phyloP scores from a whole-genome alignment of 2,113 vertebrate species.

The Canis aureus region DNA sequence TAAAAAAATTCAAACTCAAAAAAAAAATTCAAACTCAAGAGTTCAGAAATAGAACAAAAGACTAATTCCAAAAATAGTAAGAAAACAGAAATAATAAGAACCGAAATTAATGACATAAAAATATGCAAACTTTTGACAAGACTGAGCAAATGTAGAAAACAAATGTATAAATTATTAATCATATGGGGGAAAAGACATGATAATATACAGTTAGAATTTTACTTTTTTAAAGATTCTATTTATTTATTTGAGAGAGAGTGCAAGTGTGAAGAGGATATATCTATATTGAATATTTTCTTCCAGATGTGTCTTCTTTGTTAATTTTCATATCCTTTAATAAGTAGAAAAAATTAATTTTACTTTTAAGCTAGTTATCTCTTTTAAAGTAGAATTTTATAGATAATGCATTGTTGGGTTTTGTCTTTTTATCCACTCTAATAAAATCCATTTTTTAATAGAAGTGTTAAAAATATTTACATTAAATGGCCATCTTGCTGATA shows the following conservation, averaged over 20 bases:
- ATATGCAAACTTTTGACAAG: background rate
- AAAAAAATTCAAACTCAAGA: background rate
- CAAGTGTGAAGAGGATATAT: background rate
- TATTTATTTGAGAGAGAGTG: background rate
- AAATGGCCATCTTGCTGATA: background rate
- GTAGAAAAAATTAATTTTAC: background rate
- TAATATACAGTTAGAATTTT: background rate
- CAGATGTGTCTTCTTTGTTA: background rate
- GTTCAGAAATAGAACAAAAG: background rate
- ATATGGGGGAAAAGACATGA: background rate
- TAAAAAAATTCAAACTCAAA: background rate
- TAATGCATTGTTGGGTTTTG: background rate
- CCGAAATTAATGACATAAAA: background rate
- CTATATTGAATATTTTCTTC: background rate
- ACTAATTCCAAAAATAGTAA: background rate
- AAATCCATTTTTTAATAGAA: background rate
- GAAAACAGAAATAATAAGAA: background rate
- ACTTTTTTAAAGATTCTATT: background rate
- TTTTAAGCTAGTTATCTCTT: background rate
- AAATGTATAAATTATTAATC: background rate
- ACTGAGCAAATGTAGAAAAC: background rate
- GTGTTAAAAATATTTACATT: background rate
- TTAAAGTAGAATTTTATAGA: background rate
- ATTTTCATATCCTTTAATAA: background rate
- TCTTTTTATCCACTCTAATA: background rate